Base-by-base conservation (phyloP, 2,797 vertebrate species). In the Anguilla pacifica region DNA sequence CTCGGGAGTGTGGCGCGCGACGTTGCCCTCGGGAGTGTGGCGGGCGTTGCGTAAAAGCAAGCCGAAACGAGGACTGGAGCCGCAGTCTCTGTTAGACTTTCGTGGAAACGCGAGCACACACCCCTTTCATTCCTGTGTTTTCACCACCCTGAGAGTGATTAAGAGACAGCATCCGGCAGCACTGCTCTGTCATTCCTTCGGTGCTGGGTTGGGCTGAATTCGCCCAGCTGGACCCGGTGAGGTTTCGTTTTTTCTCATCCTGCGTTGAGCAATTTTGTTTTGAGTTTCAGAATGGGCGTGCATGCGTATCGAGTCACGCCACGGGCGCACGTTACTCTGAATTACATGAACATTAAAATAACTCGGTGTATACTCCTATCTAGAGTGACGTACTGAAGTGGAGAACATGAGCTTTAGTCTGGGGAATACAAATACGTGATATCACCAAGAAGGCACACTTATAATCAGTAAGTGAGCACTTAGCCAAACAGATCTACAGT, bases 21-120 rank as follows among this genome's bases (percentile, higher is more conserved):
- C n/a, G n/a, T n/a, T n/a, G n/a, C n/a, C n/a, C n/a, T n/a, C n/a
- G n/a, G n/a, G n/a, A n/a, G n/a, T n/a, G n/a, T n/a, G n/a, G n/a
- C n/a, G n/a, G n/a, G n/a, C 82, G 55, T 43, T n/a, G 1, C 81
- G 86, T 87, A 86, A 85, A 64, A 87, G 86, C 6, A 88, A 91
- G 93, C 91, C 90, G 87, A 91, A 92, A 91, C 89, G 87, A 89
- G 85, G 86, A 82, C 87, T 89, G 90, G 74, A 90, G 19, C 57
- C 57, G 15, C 88, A 31, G 89, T 87, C 88, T 91, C 87, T 87
- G 61, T 13, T 87, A 83, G 9, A 87, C 85, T 94, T 92, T 92
- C 93, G 93, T 91, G 94, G 88, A 85, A 87, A 90, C 90, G 57
- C 89, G 88, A 79, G 11, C 70, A 79, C 92, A 92, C 91, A 90